phyloP scores from a whole-genome alignment of 1,140 invertebrate species.

The Eriosoma lanigerum region DNA sequence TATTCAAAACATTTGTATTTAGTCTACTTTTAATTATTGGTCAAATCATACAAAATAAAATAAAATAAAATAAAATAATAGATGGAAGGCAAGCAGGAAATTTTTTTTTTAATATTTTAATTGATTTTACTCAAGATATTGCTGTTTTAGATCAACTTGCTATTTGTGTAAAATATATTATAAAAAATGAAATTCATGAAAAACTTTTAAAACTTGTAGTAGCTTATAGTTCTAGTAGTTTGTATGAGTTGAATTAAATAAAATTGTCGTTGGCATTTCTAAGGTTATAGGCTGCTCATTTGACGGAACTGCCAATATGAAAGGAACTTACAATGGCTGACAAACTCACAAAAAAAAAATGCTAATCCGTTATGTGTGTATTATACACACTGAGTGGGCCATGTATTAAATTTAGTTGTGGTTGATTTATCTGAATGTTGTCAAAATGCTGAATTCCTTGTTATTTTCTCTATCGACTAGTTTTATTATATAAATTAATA shows the following conservation, averaged over 20 bases:
- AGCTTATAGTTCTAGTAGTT: background rate
- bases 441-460: too few relatives aligned
- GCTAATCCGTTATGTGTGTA: background rate
- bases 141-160: background rate
- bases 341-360: background rate
- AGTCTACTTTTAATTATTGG: background rate
- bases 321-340: too few relatives aligned
- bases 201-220: background rate
- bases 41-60: background rate
- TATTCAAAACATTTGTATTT: conserved; percentile 10
- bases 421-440: too few relatives aligned
- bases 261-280: background rate
- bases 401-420: background rate
- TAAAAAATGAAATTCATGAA: too few relatives aligned
- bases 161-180: background rate
- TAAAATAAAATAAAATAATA: too few relatives aligned
- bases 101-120: too few relatives aligned
- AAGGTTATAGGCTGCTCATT: background rate
- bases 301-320: background rate
- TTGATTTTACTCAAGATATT: background rate
- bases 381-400: background rate
- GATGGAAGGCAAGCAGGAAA: background rate
- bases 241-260: background rate
- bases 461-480: too few relatives aligned
- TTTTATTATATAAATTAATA: too few relatives aligned